Conservation (phyloP, 2,797 vertebrate genomes). For the Xenopus petersii region DNA sequence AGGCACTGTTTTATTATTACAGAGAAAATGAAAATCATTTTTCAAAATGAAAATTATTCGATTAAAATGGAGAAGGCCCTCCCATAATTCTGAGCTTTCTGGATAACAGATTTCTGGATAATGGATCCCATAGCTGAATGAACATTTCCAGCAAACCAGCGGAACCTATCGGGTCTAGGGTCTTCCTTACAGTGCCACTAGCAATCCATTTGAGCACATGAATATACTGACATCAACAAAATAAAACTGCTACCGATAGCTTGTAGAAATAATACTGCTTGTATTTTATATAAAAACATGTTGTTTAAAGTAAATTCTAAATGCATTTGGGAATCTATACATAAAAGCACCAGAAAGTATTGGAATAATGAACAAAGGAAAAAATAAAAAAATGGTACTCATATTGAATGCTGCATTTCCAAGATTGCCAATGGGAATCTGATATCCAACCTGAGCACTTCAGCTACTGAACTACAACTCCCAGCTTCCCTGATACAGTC, state of each 20-base stretch:
- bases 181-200: too few species aligned
- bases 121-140: too few species aligned
- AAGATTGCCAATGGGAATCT: not conserved
- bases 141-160: too few species aligned
- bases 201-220: too few species aligned
- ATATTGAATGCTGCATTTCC: slow-evolving; percentile 20
- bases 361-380: slow-evolving; percentile 17
- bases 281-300: slow-evolving; percentile 44
- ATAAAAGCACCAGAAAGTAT: slow-evolving; percentile 46
- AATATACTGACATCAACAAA: not conserved
- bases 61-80: too few species aligned
- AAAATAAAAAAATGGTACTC: slow-evolving; percentile 3
- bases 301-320: slow-evolving; percentile 44
- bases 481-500: not conserved
- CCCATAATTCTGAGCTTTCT: too few species aligned
- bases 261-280: slow-evolving; percentile 38
- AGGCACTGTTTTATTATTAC: too few species aligned
- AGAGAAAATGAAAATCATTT: too few species aligned
- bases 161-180: too few species aligned
- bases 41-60: too few species aligned
- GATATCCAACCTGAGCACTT: not conserved
- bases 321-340: slow-evolving; percentile 46
- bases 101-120: too few species aligned
- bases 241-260: slow-evolving; percentile 9
- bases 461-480: not conserved